These are phyloP conservation scores for Ictalurus furcatus DNA, from an alignment of 2,113 vertebrate species.

Conservation along the genomic window DNA sequence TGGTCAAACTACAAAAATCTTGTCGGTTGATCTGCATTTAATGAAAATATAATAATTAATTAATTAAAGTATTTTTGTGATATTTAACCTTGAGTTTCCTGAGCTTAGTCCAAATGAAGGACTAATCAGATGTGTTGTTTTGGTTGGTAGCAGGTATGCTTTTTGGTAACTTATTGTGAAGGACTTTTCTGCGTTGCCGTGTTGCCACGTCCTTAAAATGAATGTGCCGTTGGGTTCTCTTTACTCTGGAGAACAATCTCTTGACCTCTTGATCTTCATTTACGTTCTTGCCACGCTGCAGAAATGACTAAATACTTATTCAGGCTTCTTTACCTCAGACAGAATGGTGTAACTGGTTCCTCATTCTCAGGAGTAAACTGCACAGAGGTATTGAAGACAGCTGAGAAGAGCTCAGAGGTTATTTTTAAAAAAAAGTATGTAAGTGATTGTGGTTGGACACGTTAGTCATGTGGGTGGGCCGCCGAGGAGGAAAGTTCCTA, in stretches of 20 bases:
- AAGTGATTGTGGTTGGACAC: slow-evolving; percentile 51
- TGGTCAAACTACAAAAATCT: background rate
- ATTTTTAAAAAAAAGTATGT: slow-evolving; percentile 71
- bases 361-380: background rate
- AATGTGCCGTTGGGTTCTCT: background rate
- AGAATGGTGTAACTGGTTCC: slow-evolving; percentile 9
- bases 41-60: background rate
- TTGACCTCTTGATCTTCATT: background rate
- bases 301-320: background rate
- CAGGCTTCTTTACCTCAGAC: slow-evolving; percentile 23
- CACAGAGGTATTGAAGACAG: slow-evolving; percentile 59
- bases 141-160: background rate
- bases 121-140: background rate
- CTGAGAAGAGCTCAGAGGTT: slow-evolving; percentile 60
- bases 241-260: background rate
- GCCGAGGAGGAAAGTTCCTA: slow-evolving; percentile 46
- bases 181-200: background rate
- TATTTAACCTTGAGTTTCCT: background rate
- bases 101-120: background rate
- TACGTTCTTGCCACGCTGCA: background rate
- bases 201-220: background rate
- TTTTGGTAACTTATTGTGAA: background rate
- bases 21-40: background rate
- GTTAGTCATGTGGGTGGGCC: slow-evolving; percentile 47
- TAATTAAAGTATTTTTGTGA: background rate